A percentile compares a stretch with the other conserved stretches of the same genome.
These are phyloP conservation scores for Sinocyclocheilus anshuiensis DNA, from an alignment of 2,113 vertebrate genomes.

Conservation along the genomic window DNA sequence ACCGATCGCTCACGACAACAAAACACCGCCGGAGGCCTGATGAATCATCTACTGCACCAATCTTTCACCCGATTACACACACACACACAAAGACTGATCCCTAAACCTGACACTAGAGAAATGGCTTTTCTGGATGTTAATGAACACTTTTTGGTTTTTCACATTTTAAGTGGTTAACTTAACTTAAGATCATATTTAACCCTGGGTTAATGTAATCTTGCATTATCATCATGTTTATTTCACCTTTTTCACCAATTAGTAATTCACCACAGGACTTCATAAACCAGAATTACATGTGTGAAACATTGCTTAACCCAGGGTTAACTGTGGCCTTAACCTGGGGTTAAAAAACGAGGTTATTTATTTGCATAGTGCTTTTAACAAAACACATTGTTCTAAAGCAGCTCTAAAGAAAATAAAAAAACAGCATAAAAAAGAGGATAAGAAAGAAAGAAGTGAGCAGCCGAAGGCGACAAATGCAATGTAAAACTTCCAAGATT, in stretches of 20 bases:
- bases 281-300: neutral
- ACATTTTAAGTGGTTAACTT: no score
- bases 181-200: no score
- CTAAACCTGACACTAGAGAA: no score
- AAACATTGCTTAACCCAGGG: neutral
- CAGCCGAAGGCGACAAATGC: neutral
- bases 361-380: neutral
- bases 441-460: neutral
- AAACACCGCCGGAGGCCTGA: neutral
- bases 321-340: neutral
- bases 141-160: no score
- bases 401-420: no score
- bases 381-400: no score
- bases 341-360: no score
- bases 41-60: conserved; percentile 8
- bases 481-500: neutral
- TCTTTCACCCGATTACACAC: neutral
- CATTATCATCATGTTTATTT: neutral
- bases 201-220: neutral
- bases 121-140: no score
- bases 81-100: neutral
- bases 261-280: neutral
- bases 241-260: neutral
- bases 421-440: neutral
- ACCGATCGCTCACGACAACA: neutral